These are phyloP conservation scores for Clarias batrachus DNA, from an alignment of 2,113 vertebrate genomes.

Conservation along the genomic window DNA sequence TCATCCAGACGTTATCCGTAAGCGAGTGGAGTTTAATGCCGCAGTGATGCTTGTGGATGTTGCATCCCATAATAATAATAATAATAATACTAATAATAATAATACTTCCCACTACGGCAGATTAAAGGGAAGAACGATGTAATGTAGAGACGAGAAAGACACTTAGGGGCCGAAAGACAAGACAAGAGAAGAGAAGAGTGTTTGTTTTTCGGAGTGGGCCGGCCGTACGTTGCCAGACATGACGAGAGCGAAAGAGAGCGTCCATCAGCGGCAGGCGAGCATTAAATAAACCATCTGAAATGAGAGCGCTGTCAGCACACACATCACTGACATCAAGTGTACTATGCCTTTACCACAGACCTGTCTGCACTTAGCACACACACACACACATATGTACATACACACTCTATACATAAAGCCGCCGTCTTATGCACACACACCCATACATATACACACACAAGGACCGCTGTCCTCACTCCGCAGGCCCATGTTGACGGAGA, in stretches of 20 bases:
- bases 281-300: slow-evolving; percentile 38
- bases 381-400: background rate
- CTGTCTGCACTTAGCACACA: slow-evolving; percentile 53
- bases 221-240: background rate
- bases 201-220: slow-evolving; percentile 3
- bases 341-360: slow-evolving; percentile 54
- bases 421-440: background rate
- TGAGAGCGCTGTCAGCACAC: slow-evolving; percentile 41
- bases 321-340: slow-evolving; percentile 46
- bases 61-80: slow-evolving; percentile 23
- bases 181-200: background rate
- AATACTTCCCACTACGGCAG: slow-evolving; percentile 42
- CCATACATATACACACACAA: slow-evolving; percentile 9
- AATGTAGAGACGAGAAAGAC: background rate
- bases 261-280: slow-evolving; percentile 34
- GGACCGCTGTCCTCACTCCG: slow-evolving; percentile 43
- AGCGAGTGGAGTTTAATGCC: background rate
- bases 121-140: slow-evolving; percentile 33
- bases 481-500: slow-evolving; percentile 46
- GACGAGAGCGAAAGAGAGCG: background rate
- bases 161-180: background rate
- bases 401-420: background rate
- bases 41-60: slow-evolving; percentile 28
- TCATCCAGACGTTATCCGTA: background rate
- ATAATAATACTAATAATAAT: slow-evolving; percentile 1